A percentile compares a stretch with the other conserved stretches of the same genome.
Conservation (phyloP, 2,113 vertebrate species). For the Nothoprocta perdicaria region DNA sequence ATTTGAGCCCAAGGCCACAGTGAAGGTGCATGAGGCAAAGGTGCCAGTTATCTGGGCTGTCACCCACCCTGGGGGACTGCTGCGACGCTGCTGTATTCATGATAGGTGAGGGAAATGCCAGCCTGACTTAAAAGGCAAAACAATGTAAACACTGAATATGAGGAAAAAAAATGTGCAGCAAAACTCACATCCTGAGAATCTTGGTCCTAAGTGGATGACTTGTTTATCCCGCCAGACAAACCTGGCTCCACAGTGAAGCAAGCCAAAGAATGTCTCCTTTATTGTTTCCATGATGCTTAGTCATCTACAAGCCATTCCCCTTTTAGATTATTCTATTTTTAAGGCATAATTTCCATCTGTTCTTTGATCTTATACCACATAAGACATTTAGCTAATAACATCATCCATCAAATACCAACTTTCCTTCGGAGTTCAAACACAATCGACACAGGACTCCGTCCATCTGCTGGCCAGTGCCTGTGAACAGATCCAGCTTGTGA, state of each 20-base stretch:
- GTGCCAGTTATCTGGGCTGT: background rate
- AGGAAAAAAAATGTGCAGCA: background rate
- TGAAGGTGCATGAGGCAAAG: background rate
- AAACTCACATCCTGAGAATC: background rate
- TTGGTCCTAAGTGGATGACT: background rate
- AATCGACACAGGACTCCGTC: slow-evolving; percentile 50
- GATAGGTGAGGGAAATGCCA: background rate
- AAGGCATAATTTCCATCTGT: slow-evolving; percentile 77
- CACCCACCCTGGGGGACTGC: background rate
- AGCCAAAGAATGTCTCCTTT: slow-evolving; percentile 76
- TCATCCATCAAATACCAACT: slow-evolving; percentile 69
- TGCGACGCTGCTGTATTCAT: background rate
- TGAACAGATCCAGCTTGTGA: slow-evolving; percentile 60
- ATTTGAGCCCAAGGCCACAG: background rate
- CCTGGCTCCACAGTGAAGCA: slow-evolving; percentile 44
- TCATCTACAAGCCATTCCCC: slow-evolving; percentile 73
- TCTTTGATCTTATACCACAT: slow-evolving; percentile 78
- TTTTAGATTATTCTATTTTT: slow-evolving; percentile 80
- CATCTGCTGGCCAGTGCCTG: slow-evolving; percentile 57
- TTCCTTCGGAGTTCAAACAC: slow-evolving; percentile 62
- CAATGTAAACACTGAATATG: background rate
- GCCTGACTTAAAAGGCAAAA: background rate
- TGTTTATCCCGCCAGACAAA: slow-evolving; percentile 46
- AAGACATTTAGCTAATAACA: slow-evolving; percentile 74
- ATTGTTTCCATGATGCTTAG: slow-evolving; percentile 72